These are phyloP conservation scores for Corapipo altera DNA, from an alignment of 2,113 vertebrate genomes.

Conservation along the genomic window DNA sequence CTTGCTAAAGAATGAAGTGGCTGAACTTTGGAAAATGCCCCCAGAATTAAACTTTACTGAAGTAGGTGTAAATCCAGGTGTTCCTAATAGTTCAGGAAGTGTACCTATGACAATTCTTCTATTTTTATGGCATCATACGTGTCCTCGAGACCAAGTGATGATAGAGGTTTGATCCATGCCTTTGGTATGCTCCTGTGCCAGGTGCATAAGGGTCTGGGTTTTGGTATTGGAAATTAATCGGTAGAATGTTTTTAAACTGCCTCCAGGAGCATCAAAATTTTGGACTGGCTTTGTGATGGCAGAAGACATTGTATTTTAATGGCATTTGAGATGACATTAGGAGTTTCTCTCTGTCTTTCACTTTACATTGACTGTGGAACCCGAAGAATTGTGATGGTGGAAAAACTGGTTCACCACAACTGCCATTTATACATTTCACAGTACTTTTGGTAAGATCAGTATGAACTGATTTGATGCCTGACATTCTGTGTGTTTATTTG, in stretches of 20 bases:
- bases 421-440: neutral
- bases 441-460: neutral
- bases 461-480: neutral
- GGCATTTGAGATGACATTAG: neutral
- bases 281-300: neutral
- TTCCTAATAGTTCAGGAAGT: neutral
- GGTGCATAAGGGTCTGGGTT: neutral
- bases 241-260: neutral
- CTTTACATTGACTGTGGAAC: neutral
- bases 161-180: neutral
- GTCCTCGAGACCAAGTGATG: neutral
- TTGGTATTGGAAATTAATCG: neutral
- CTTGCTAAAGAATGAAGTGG: neutral
- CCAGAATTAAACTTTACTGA: neutral
- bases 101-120: neutral
- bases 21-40: neutral
- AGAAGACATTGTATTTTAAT: neutral
- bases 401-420: neutral
- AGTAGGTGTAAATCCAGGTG: neutral
- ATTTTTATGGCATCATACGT: neutral
- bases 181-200: neutral
- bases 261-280: neutral
- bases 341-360: neutral
- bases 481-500: neutral
- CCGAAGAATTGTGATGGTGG: neutral